Base-by-base conservation (phyloP, 2,888 invertebrate genomes). In the Pandemis corylana region DNA sequence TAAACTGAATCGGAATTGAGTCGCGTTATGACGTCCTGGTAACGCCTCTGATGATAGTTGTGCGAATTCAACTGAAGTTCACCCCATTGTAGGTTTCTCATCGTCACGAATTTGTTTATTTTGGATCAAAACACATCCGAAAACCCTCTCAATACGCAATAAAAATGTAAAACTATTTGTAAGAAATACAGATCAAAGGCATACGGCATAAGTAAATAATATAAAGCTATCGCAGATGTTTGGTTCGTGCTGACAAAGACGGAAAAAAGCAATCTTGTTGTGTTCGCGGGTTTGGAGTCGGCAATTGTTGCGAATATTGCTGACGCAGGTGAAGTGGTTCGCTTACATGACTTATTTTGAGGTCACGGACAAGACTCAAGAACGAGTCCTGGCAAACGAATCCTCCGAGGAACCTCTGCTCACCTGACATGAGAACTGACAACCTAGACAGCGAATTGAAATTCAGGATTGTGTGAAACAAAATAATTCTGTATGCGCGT, bases 211-310 rank as follows among this genome's bases (percentile, higher is more conserved):
- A 59, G 65, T 71, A 64, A 71, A 71, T 71, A 71, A 71, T 64
- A 71, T 53, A 70, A 64, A 65, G 44, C 46, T 65, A 71, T 65
- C 64, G 64, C 64, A 44, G 53, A 71, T 56, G 65, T 70, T 70
- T 51, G 70, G 53, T 42, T 41, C n/a, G n/a, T 65, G 71, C 71
- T 56, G 56, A 65, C 71, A 71, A 65, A 71, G 56, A 41, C 71
- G 44, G 46, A 20, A 64, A 49, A 71, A 71, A 71, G 36, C 71
- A 71, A 71, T 71, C 65, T 71, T 59, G 71, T 71, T 68, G 61
- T 65, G 70, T 70, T 70, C 53, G 15, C 46, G 68, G 6, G 56
- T 9, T 5, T 51, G 20, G 12, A 44, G 56, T 71, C 65, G 65
- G 71, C 46, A 42, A 53, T 15, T 41, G 7, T 62, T 42, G 20